Percentiles rank a stretch among this genome's conserved stretches.
Evolutionary conservation across 2,113 vertebrate species (phyloP).

Genomic region (Epinephelus lanceolatus): DNA sequence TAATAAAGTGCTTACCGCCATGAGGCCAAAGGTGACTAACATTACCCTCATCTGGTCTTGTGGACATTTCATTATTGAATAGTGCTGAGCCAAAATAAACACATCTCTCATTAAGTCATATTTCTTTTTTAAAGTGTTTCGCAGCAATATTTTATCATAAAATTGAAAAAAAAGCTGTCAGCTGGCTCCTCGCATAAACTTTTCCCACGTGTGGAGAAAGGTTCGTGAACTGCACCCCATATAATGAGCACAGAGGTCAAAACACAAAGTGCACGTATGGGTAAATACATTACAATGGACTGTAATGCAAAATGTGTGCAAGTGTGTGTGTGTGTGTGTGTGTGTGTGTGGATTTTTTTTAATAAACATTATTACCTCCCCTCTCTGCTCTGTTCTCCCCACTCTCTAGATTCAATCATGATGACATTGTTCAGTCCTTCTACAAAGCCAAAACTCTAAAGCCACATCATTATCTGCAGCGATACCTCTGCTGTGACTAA

Average conservation of each 20-base stretch:
- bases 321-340: neutral
- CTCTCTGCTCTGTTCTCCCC: neutral
- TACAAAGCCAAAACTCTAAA: neutral
- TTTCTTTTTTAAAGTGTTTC: neutral
- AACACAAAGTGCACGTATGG: neutral
- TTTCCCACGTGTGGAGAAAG: neutral
- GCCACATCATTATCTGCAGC: neutral
- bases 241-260: neutral
- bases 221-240: neutral
- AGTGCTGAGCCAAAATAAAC: neutral
- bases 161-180: neutral
- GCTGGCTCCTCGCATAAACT: no score
- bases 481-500: neutral
- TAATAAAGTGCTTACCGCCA: neutral
- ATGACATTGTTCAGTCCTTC: neutral
- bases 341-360: neutral
- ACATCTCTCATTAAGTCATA: neutral
- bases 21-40: neutral
- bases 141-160: neutral
- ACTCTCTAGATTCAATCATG: neutral
- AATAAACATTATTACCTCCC: neutral
- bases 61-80: neutral
- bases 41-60: neutral
- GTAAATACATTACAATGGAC: neutral
- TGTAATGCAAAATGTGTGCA: neutral